Evolutionary conservation across 2,113 vertebrate genomes (phyloP).

Genomic region (Oceanites oceanicus): DNA sequence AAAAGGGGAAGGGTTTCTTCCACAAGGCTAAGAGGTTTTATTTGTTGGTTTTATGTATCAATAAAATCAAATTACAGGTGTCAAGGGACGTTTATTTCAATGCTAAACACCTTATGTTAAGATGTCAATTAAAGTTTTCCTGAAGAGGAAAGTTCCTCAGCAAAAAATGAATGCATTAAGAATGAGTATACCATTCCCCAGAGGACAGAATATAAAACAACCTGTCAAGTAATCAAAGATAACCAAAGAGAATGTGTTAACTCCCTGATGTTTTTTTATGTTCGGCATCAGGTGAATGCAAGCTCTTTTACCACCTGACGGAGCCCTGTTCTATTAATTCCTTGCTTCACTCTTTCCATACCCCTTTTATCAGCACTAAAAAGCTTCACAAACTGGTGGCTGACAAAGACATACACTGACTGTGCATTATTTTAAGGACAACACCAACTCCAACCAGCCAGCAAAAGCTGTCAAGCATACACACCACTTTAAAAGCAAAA

Average conservation of each 20-base stretch:
- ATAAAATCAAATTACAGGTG: slow-evolving; percentile 21
- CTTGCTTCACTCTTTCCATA: background rate
- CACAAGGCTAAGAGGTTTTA: background rate
- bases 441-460: background rate
- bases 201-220: slow-evolving; percentile 52
- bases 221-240: slow-evolving; percentile 45
- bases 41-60: slow-evolving; percentile 15
- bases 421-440: slow-evolving; percentile 26
- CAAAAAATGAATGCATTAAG: slow-evolving; percentile 35
- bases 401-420: slow-evolving; percentile 16
- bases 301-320: slow-evolving; percentile 29
- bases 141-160: slow-evolving; percentile 40
- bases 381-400: background rate
- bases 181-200: slow-evolving; percentile 3
- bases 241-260: slow-evolving; percentile 59
- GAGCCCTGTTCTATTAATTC: slow-evolving; percentile 30
- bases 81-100: background rate
- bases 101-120: slow-evolving; percentile 48
- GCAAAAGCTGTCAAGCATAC: background rate
- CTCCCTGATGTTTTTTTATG: slow-evolving; percentile 38
- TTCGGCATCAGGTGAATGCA: slow-evolving; percentile 42
- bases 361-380: background rate
- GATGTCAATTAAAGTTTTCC: slow-evolving; percentile 54
- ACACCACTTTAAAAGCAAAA: background rate
- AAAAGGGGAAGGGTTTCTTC: background rate